Percentiles rank a stretch among this genome's conserved stretches.
phyloP scores from a whole-genome alignment of 2,113 vertebrate species.

The Thamnophis sirtalis region DNA sequence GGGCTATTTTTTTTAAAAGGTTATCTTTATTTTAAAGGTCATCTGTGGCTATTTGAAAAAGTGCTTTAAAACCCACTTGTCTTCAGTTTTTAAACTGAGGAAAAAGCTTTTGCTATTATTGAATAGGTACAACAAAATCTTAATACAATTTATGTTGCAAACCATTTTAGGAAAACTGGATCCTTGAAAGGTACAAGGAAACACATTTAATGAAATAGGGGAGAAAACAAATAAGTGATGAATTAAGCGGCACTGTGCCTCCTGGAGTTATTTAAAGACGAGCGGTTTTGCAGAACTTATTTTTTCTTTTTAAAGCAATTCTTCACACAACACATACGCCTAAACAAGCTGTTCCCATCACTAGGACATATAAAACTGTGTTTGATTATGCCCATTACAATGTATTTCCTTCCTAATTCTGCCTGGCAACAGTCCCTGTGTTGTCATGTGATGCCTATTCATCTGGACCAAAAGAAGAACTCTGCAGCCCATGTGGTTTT shows the following conservation, averaged over 20 bases:
- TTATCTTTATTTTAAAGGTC: background rate
- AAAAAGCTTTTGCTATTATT: background rate
- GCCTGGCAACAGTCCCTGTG: background rate
- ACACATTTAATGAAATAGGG: background rate
- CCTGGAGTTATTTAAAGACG: background rate
- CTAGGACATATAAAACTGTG: conserved; percentile 14
- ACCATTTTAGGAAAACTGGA: background rate
- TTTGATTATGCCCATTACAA: conserved; percentile 16
- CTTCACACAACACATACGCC: conserved; percentile 1
- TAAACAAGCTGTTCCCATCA: conserved; percentile 28
- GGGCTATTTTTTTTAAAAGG: background rate
- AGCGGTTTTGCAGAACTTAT: conserved; percentile 4
- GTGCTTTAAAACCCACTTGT: background rate
- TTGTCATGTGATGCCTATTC: conserved; percentile 7
- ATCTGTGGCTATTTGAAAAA: background rate
- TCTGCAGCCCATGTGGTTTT: background rate
- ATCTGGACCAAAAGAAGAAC: conserved; percentile 10
- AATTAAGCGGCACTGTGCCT: background rate
- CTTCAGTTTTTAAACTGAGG: background rate
- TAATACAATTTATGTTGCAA: background rate
- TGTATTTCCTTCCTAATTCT: conserved; percentile 35
- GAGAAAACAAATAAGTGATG: background rate
- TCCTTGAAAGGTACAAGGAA: background rate
- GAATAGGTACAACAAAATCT: background rate
- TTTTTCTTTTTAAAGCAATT: conserved; percentile 23